phyloP scores from a whole-genome alignment of 2,113 vertebrate species.

The Pachyramphus minor region DNA sequence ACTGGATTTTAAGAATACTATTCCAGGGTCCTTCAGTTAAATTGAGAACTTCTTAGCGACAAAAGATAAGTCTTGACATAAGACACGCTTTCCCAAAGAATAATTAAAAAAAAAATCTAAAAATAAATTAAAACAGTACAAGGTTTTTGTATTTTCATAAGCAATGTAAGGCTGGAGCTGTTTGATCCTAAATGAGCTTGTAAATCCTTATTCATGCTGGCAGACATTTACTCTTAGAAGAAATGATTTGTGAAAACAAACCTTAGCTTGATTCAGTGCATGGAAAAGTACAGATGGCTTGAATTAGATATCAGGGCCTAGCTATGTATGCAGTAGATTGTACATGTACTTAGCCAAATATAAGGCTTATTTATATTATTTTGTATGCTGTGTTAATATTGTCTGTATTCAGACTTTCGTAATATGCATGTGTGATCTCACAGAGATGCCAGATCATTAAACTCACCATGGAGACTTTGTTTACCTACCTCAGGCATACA shows the following conservation, averaged over 20 bases:
- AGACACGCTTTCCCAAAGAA: neutral
- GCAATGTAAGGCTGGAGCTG: neutral
- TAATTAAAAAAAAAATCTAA: neutral
- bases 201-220: neutral
- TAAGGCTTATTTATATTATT: neutral
- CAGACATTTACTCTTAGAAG: neutral
- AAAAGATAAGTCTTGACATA: neutral
- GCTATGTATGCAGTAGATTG: neutral
- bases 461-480: slow-evolving; percentile 36
- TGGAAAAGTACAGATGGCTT: neutral
- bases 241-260: neutral
- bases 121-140: neutral
- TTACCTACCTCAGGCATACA: slow-evolving; percentile 3
- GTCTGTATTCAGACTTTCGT: neutral
- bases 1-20: neutral
- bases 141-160: neutral
- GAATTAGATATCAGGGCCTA: neutral
- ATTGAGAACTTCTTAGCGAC: neutral
- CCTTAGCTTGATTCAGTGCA: neutral
- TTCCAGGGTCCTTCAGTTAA: neutral
- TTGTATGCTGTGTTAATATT: neutral
- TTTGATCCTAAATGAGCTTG: neutral
- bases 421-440: neutral
- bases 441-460: neutral
- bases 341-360: neutral